phyloP scores from a whole-genome alignment of 2,113 vertebrate species.

The Gavia stellata region DNA sequence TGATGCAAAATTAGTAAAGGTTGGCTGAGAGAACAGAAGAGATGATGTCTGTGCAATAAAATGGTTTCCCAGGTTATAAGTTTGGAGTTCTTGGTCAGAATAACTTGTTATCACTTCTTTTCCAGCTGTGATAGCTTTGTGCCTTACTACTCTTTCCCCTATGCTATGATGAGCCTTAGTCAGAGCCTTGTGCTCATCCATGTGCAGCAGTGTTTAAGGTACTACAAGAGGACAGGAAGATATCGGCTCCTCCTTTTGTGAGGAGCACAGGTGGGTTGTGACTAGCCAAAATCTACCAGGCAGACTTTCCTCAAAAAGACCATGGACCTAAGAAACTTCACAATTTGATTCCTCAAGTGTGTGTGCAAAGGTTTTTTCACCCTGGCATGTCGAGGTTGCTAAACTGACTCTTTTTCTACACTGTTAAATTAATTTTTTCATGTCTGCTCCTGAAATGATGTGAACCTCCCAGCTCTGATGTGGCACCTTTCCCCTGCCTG shows the following conservation, averaged over 20 bases:
- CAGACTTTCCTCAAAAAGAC: background rate
- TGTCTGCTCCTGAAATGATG: background rate
- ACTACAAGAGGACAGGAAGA: background rate
- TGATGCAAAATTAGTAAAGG: background rate
- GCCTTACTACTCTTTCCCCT: background rate
- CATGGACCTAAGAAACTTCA: background rate
- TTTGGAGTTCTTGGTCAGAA: background rate
- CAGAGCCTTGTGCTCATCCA: background rate
- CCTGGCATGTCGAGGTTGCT: background rate
- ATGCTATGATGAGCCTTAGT: background rate
- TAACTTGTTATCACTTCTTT: background rate
- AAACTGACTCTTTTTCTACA: background rate
- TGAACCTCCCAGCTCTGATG: background rate
- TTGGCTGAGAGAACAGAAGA: background rate
- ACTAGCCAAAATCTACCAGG: background rate
- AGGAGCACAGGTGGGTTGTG: background rate
- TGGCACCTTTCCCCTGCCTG: background rate
- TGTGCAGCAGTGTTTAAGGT: background rate
- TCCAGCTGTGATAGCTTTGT: background rate
- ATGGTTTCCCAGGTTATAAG: background rate
- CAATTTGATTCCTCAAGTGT: background rate
- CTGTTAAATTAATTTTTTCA: background rate
- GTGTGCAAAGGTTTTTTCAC: background rate
- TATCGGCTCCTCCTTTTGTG: background rate
- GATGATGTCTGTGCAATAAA: fast-evolving